These are phyloP conservation scores for Mastacembelus armatus DNA, from an alignment of 2,797 vertebrate species.

Conservation along the genomic window DNA sequence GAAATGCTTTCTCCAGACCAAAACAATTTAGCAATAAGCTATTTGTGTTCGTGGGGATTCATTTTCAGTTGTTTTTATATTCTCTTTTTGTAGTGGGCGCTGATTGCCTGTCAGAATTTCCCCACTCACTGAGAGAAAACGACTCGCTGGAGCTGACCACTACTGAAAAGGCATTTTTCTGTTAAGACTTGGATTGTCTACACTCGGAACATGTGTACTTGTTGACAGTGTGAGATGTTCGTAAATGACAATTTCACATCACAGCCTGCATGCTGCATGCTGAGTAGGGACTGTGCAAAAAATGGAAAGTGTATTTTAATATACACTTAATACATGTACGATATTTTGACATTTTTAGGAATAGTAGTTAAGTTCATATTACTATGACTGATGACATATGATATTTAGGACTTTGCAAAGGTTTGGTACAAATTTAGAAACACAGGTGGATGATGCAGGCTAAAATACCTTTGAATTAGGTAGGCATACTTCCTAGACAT, in stretches of 20 bases:
- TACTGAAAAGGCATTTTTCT: slow-evolving; percentile 49
- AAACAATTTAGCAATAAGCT: slow-evolving; percentile 76
- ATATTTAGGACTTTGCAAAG: neutral
- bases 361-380: neutral
- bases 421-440: slow-evolving; percentile 18
- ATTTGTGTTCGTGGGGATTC: slow-evolving; percentile 69
- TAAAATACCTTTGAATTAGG: no score
- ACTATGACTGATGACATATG: neutral
- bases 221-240: slow-evolving; percentile 40
- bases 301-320: slow-evolving; percentile 1
- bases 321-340: no score
- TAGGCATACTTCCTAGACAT: no score
- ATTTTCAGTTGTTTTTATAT: slow-evolving; percentile 75
- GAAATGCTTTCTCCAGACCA: slow-evolving; percentile 66
- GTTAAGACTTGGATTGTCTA: slow-evolving; percentile 41
- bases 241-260: slow-evolving; percentile 27
- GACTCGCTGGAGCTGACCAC: slow-evolving; percentile 49
- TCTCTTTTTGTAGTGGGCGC: slow-evolving; percentile 67
- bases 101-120: slow-evolving; percentile 72
- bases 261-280: no score
- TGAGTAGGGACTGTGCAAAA: no score
- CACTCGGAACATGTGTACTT: slow-evolving; percentile 14
- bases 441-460: no score
- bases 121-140: slow-evolving; percentile 49
- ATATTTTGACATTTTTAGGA: neutral